Base-by-base conservation (phyloP, 1,140 invertebrate species). In the Pogonomyrmex californicus region DNA sequence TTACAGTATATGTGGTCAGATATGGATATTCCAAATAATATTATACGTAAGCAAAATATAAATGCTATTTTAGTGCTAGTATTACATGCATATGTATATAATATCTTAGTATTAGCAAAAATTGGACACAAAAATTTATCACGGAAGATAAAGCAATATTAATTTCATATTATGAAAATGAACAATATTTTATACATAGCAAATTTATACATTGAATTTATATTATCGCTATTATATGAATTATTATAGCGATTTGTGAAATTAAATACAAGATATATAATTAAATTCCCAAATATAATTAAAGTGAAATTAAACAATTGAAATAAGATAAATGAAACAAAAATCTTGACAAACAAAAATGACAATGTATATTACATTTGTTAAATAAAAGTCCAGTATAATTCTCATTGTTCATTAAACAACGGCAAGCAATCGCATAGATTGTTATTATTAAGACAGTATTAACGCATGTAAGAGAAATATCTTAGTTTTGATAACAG, bases 371-470 rank as follows among this genome's bases (percentile, higher is more conserved):
- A 68, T 54, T 60, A 60, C 10, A 2, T 70, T 70, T 7, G 51
- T 68, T 68, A 68, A 14, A 23, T 47, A 44, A 41, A 66, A 66
- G 23, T 23, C n/a, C 17, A 68, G n/a, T 36, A 14, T 54, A 79
- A 79, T 56, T 65, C 23, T 10, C 36, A 44, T 81, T 81, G 10
- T 71, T 47, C 38, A 82, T 82, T 58, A 73, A 58, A 58, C 38
- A 60, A 68, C 36, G 60, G 38, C 51, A 73, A 73, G 36, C 36
- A 70, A 56, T 36, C 30, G 12, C 30, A 58, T 10, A 30, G 36
- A 56, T 73, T 54, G 33, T 83, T 23, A 47, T 1, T 60, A 49
- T 41, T 73, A 73, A 83, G 30, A 30, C 38, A 56, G 1, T 1
- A 73, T 71, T 73, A 73, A 38, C n/a, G 1, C 6, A 51, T 7